Evolutionary conservation across 2,113 vertebrate species (phyloP).

Genomic region (Xiphorhynchus elegans): DNA sequence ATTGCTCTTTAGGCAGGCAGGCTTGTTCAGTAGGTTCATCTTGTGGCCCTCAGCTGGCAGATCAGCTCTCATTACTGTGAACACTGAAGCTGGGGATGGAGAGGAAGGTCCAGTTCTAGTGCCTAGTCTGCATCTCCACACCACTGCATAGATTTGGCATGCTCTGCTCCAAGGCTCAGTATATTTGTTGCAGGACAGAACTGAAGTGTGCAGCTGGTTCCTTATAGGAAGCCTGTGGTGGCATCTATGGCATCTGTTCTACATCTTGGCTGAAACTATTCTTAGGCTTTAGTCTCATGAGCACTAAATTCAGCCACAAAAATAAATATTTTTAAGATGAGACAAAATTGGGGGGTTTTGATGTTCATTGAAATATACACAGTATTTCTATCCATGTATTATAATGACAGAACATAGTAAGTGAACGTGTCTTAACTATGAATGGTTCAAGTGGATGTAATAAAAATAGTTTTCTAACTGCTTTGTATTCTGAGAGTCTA

Average conservation of each 20-base stretch:
- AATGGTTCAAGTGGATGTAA: slow-evolving; percentile 80
- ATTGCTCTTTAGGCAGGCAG: slow-evolving; percentile 30
- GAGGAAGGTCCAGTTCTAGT: slow-evolving; percentile 38
- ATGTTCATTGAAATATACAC: slow-evolving; percentile 78
- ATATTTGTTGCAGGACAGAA: not conserved
- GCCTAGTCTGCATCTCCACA: slow-evolving; percentile 34
- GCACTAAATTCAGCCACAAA: slow-evolving; percentile 76
- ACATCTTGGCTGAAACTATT: slow-evolving; percentile 55
- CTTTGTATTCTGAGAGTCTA: slow-evolving; percentile 77
- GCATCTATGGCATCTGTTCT: slow-evolving; percentile 44
- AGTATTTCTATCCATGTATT: slow-evolving; percentile 80
- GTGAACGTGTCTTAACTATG: slow-evolving; percentile 81
- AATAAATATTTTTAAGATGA: slow-evolving; percentile 73
- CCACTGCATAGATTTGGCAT: slow-evolving; percentile 19
- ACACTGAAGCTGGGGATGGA: slow-evolving; percentile 10
- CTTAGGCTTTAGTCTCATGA: slow-evolving; percentile 56
- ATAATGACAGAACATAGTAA: slow-evolving; percentile 79
- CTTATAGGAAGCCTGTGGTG: slow-evolving; percentile 45
- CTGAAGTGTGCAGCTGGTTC: slow-evolving; percentile 28
- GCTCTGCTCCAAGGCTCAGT: slow-evolving; percentile 33
- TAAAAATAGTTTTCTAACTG: slow-evolving; percentile 83
- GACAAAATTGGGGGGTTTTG: slow-evolving; percentile 59
- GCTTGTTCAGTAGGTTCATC: slow-evolving; percentile 9
- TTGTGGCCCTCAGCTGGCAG: slow-evolving; percentile 29
- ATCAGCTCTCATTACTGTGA: slow-evolving; percentile 39